Conservation (phyloP, 2,797 vertebrate species). For the Craterocephalus amniculus region DNA sequence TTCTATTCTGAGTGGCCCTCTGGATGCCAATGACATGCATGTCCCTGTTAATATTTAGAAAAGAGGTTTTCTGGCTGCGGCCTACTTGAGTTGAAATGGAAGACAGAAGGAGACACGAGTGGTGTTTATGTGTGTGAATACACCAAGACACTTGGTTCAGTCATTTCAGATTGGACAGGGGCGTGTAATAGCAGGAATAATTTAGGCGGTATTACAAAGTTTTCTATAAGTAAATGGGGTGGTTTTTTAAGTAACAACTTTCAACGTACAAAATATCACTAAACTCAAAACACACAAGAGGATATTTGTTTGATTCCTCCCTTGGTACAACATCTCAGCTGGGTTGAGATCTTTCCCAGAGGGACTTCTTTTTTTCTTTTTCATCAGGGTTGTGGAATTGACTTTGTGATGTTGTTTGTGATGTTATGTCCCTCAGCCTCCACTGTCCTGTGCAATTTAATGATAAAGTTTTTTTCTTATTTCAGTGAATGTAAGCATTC, state of each 20-base stretch:
- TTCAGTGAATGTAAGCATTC: neutral
- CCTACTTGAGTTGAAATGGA: constrained; percentile 79
- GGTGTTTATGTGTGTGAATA: constrained; percentile 34
- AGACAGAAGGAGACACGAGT: constrained; percentile 41
- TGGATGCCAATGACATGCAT: constrained; percentile 74
- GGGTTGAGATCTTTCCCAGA: neutral
- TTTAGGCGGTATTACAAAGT: too few species aligned
- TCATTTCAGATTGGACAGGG: constrained; percentile 30
- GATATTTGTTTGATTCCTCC: neutral
- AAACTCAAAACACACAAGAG: neutral
- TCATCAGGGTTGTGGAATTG: neutral
- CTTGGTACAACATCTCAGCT: neutral
- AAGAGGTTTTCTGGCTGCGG: constrained; percentile 81
- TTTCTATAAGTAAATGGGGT: too few species aligned
- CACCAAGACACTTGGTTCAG: constrained; percentile 31
- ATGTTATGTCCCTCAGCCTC: neutral
- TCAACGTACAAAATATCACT: neutral
- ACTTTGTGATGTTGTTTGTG: neutral
- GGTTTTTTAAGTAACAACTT: neutral
- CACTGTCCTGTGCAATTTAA: neutral
- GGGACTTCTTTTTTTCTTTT: neutral
- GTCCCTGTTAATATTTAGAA: constrained; percentile 82
- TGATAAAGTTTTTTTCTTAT: neutral
- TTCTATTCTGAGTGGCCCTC: constrained; percentile 83
- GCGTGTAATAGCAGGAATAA: neutral